Conservation (phyloP, 2,113 vertebrate genomes). For the Nannobrachium achirus region DNA sequence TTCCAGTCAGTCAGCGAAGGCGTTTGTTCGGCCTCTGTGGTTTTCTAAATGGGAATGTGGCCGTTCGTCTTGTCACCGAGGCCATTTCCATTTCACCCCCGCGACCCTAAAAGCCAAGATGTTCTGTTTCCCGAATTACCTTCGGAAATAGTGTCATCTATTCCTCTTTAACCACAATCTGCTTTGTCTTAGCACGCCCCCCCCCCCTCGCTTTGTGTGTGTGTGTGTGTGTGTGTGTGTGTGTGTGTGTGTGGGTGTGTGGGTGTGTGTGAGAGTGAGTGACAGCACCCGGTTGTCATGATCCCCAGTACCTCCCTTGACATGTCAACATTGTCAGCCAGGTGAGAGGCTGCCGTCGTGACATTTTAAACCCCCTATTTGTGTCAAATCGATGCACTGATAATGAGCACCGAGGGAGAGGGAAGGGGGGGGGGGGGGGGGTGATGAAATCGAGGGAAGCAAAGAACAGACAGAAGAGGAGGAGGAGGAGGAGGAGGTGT, state of each 20-base stretch:
- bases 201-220: neutral
- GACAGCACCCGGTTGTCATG: too few relatives aligned
- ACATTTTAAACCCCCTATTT: conserved; percentile 45
- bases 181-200: conserved; percentile 16
- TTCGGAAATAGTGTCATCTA: neutral
- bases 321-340: conserved; percentile 45
- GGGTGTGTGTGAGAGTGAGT: conserved; percentile 13
- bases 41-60: too few relatives aligned
- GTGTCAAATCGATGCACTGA: conserved; percentile 24
- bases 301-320: conserved; percentile 45
- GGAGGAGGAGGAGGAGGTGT: conserved; percentile 3
- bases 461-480: conserved; percentile 14
- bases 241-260: conserved; percentile 10
- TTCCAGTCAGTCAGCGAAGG: conserved; percentile 27
- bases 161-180: conserved; percentile 24
- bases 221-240: conserved; percentile 6
- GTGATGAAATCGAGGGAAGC: neutral
- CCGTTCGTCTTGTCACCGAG: neutral
- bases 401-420: conserved; percentile 49
- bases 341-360: conserved; percentile 19
- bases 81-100: neutral
- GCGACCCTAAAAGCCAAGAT: conserved; percentile 10
- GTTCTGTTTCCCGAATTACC: conserved; percentile 7
- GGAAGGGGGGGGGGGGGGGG: neutral
- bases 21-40: conserved; percentile 11